Percentiles rank a stretch among this genome's conserved stretches.
Evolutionary conservation across 92 coral and sea anemone species (phyloP).

Genomic region (Porites rus): DNA sequence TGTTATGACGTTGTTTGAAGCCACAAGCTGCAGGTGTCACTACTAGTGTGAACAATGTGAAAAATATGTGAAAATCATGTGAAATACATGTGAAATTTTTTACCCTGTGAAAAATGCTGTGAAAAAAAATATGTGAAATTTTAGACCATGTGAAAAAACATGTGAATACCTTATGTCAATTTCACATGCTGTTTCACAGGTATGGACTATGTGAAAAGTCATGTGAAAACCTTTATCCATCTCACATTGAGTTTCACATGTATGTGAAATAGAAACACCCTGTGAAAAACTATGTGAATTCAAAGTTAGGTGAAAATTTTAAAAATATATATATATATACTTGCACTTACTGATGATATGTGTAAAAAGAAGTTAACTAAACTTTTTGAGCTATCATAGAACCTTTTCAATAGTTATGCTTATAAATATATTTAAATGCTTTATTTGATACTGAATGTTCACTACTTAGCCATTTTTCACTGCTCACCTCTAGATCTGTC

Average conservation of each 20-base stretch:
- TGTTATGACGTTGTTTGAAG: too few species aligned
- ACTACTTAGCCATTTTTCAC: background rate
- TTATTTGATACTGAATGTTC: background rate
- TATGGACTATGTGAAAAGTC: constrained; percentile 17
- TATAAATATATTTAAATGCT: background rate
- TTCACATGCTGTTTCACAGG: constrained; percentile 40
- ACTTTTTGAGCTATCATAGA: too few species aligned
- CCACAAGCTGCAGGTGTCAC: background rate
- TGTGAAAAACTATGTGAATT: constrained; percentile 36
- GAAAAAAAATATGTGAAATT: constrained; percentile 31
- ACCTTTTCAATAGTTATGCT: too few species aligned
- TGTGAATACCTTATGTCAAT: constrained; percentile 20
- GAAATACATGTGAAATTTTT: constrained; percentile 34
- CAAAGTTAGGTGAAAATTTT: constrained; percentile 19
- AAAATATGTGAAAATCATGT: constrained; percentile 37
- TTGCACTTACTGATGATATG: too few species aligned
- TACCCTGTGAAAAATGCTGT: constrained; percentile 43
- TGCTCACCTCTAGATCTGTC: background rate
- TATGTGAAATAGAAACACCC: constrained; percentile 36
- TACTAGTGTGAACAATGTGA: constrained; percentile 37
- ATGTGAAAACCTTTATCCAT: constrained; percentile 33
- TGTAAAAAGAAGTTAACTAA: too few species aligned
- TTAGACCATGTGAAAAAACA: constrained; percentile 29
- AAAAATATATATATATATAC: too few species aligned
- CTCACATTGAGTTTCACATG: constrained; percentile 14